Percentiles rank a stretch among this genome's conserved stretches.
Evolutionary conservation across 1,140 invertebrate species (phyloP).

Genomic region (Dinothrombium tinctorium): DNA sequence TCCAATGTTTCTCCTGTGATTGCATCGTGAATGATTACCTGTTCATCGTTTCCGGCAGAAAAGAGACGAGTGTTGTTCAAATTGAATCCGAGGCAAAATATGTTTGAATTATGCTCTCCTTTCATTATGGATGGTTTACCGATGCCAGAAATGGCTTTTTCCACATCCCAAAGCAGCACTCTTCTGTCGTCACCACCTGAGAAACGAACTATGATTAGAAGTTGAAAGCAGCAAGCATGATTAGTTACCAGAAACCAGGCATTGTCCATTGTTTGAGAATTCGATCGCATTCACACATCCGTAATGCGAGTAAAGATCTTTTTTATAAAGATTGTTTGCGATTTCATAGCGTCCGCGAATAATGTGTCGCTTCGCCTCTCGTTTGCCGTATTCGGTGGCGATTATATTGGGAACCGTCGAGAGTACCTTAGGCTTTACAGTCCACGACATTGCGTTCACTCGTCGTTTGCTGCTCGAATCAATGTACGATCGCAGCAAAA

Average conservation of each 20-base stretch:
- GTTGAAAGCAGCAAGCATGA: background rate
- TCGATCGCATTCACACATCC: slow-evolving; percentile 92
- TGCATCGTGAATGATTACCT: slow-evolving; percentile 65
- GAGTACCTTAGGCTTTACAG: too few relatives aligned
- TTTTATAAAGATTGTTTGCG: slow-evolving; percentile 41
- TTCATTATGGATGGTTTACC: slow-evolving; percentile 38
- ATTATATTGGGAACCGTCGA: too few relatives aligned
- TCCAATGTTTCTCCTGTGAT: slow-evolving; percentile 43
- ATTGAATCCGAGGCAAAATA: slow-evolving; percentile 72
- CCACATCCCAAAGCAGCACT: slow-evolving; percentile 65
- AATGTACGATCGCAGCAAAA: too few relatives aligned
- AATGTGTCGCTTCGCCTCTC: too few relatives aligned
- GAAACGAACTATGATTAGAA: slow-evolving; percentile 8
- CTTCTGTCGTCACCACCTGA: slow-evolving; percentile 71
- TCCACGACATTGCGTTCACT: too few relatives aligned
- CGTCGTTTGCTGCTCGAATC: too few relatives aligned
- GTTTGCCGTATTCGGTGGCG: too few relatives aligned
- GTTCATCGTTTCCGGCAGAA: slow-evolving; percentile 71
- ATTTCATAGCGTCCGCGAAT: slow-evolving; percentile 12
- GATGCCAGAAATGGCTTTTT: slow-evolving; percentile 39
- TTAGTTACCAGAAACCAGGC: slow-evolving; percentile 52
- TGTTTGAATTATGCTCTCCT: slow-evolving; percentile 65
- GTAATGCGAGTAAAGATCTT: slow-evolving; percentile 65
- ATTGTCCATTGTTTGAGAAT: slow-evolving; percentile 63
- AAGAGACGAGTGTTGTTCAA: slow-evolving; percentile 50